Percentiles rank a stretch among this genome's conserved stretches.
Conservation (phyloP, 2,113 vertebrate genomes). For the Pipra filicauda region DNA sequence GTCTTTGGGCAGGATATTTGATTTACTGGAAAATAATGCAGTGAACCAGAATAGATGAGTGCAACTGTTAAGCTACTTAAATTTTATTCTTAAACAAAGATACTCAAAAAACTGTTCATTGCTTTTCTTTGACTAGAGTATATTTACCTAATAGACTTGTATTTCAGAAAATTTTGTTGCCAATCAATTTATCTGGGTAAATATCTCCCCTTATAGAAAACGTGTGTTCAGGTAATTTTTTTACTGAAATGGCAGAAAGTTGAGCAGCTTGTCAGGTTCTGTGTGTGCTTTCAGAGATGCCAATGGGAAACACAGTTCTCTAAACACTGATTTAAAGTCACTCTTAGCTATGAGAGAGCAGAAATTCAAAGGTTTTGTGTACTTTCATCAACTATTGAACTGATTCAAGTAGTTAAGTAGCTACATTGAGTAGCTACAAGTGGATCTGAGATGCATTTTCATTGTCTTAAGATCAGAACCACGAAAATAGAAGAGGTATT, state of each 20-base stretch:
- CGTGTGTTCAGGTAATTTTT: not conserved
- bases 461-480: not conserved
- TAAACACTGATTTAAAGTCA: not conserved
- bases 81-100: not conserved
- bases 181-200: not conserved
- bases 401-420: not conserved
- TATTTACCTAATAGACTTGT: not conserved
- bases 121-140: not conserved
- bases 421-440: too few relatives aligned
- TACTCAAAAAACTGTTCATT: not conserved
- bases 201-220: not conserved
- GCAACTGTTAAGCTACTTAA: not conserved
- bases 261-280: not conserved
- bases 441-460: not conserved
- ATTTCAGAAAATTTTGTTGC: not conserved
- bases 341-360: not conserved
- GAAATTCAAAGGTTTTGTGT: not conserved
- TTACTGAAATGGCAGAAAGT: not conserved
- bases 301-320: not conserved
- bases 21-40: not conserved
- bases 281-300: not conserved
- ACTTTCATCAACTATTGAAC: not conserved
- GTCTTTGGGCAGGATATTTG: not conserved
- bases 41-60: not conserved
- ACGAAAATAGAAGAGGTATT: not conserved